These are phyloP conservation scores for Lepidothrix coronata DNA, from an alignment of 2,113 vertebrate genomes.

Conservation along the genomic window DNA sequence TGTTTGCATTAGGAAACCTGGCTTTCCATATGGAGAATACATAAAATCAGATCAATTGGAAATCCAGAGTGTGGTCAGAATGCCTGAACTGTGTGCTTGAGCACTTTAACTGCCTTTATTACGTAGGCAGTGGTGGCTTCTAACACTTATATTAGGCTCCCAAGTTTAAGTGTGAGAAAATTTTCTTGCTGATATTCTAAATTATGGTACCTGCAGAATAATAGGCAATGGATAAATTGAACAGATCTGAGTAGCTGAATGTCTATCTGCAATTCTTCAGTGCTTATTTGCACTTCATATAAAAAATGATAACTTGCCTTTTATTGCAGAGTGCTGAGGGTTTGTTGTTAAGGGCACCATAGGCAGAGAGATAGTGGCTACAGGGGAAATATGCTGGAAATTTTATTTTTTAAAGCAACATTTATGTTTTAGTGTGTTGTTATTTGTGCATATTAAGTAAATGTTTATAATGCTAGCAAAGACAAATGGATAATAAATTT, in stretches of 20 bases:
- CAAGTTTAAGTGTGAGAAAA: background rate
- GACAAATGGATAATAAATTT: background rate
- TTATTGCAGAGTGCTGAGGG: background rate
- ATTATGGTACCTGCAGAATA: background rate
- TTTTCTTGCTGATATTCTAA: background rate
- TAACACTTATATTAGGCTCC: background rate
- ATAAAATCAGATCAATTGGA: background rate
- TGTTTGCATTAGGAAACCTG: background rate
- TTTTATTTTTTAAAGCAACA: background rate
- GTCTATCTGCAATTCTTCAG: background rate
- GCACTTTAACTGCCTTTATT: background rate
- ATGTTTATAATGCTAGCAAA: background rate
- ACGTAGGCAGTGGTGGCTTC: background rate
- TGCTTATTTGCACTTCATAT: background rate
- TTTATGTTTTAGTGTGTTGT: background rate
- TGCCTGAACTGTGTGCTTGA: background rate
- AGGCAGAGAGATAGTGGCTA: background rate
- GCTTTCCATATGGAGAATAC: background rate
- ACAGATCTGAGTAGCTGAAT: background rate
- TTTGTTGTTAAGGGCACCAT: background rate
- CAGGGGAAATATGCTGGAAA: background rate
- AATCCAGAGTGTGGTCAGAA: background rate
- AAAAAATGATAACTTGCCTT: background rate
- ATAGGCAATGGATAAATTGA: background rate
- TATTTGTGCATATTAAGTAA: background rate